Conservation (phyloP, 2,888 invertebrate species). For the Calliopum simillimum region DNA sequence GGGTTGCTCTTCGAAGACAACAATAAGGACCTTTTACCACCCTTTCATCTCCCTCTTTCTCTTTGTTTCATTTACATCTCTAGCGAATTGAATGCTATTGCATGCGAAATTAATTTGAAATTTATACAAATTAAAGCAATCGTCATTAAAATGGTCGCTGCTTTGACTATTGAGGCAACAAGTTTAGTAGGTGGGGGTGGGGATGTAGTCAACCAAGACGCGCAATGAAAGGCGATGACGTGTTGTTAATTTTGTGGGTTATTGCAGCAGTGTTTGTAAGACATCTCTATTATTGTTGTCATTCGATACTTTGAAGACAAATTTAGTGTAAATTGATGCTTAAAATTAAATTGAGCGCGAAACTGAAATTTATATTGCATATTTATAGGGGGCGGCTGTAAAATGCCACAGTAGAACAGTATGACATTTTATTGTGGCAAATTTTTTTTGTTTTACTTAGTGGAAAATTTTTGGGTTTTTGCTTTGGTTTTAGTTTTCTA, state of each 20-base stretch:
- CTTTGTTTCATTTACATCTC: too few relatives aligned
- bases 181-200: neutral
- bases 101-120: conserved; percentile 10
- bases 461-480: too few relatives aligned
- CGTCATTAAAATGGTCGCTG: conserved; percentile 10
- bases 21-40: too few relatives aligned
- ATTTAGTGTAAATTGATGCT: conserved; percentile 38
- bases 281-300: neutral
- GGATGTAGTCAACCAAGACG: too few relatives aligned
- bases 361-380: conserved; percentile 29
- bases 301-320: conserved; percentile 9
- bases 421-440: too few relatives aligned
- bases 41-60: too few relatives aligned
- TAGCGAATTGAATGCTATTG: conserved; percentile 2
- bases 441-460: too few relatives aligned
- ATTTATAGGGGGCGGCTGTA: neutral
- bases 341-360: conserved; percentile 44
- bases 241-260: too few relatives aligned
- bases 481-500: too few relatives aligned
- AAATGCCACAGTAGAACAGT: neutral
- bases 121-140: conserved; percentile 15
- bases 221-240: neutral
- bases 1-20: too few relatives aligned
- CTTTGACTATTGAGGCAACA: neutral
- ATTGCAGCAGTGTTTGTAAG: neutral